Conservation (phyloP, 2,113 vertebrate genomes). For the Urocitellus parryii region DNA sequence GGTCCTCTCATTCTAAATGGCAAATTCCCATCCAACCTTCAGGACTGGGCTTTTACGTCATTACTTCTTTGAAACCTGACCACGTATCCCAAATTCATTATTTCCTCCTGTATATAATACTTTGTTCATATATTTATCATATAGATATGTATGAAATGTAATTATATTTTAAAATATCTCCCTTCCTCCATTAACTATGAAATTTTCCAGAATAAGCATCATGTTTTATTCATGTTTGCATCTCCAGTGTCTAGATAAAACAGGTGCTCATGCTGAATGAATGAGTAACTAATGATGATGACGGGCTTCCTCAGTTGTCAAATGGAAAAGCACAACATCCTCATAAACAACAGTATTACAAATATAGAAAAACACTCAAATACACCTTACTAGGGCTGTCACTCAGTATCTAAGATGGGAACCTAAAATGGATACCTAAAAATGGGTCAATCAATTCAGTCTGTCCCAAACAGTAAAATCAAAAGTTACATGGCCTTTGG, state of each 20-base stretch:
- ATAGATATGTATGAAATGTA: conserved; percentile 20
- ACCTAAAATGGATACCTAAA: conserved; percentile 17
- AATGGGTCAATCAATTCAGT: not conserved
- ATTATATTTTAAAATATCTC: conserved; percentile 39
- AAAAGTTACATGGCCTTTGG: not conserved
- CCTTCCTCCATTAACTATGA: not conserved
- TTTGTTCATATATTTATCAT: conserved; percentile 43
- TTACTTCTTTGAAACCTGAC: conserved; percentile 22
- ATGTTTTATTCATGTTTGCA: conserved; percentile 74
- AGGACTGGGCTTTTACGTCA: not conserved
- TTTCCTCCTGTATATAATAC: not conserved
- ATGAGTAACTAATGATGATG: conserved; percentile 68
- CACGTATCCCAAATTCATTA: not conserved
- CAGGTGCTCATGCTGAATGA: conserved; percentile 68
- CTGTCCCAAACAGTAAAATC: conserved; percentile 7
- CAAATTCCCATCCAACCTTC: conserved; percentile 7
- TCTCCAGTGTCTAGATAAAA: conserved; percentile 40
- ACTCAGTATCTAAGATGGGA: conserved; percentile 11
- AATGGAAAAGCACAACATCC: conserved; percentile 42
- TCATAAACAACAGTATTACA: not conserved
- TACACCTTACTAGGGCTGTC: not conserved
- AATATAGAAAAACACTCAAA: conserved; percentile 40
- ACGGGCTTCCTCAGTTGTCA: conserved; percentile 61
- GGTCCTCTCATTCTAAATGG: not conserved
- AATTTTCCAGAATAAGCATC: conserved; percentile 52